A percentile compares a stretch with the other conserved stretches of the same genome.
Conservation (phyloP, 1,140 invertebrate genomes). For the Agraylea sexmaculata region DNA sequence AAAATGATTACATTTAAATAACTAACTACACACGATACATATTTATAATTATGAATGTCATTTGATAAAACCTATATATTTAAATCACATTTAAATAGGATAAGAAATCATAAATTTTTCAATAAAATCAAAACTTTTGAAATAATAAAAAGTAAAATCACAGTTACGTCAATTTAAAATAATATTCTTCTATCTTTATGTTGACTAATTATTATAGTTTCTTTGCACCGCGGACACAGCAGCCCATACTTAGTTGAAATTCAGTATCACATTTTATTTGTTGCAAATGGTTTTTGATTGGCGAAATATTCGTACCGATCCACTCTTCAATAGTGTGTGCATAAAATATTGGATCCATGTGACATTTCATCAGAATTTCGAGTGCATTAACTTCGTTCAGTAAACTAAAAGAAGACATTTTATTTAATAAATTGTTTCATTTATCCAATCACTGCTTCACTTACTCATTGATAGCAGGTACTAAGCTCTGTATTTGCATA, state of each 20-base stretch:
- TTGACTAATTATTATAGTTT: conserved; percentile 11
- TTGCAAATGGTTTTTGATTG: conserved; percentile 37
- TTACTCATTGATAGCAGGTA: conserved; percentile 44
- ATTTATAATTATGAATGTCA: too few species aligned
- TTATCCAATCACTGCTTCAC: conserved; percentile 17
- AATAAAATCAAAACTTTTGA: too few species aligned
- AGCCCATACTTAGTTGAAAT: conserved; percentile 36
- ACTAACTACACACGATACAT: too few species aligned
- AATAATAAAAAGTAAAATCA: too few species aligned
- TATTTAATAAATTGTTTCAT: background rate
- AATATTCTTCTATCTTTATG: background rate
- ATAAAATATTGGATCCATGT: conserved; percentile 42
- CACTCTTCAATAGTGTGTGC: conserved; percentile 42
- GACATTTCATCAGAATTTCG: conserved; percentile 39
- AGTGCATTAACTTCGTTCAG: conserved; percentile 39
- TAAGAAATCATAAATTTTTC: too few species aligned
- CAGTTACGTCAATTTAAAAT: too few species aligned
- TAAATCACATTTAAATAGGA: too few species aligned
- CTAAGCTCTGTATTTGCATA: conserved; percentile 48
- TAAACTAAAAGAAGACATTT: conserved; percentile 30
- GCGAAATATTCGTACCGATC: conserved; percentile 41
- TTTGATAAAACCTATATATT: too few species aligned
- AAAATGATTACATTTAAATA: too few species aligned
- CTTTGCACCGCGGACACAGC: conserved; percentile 26
- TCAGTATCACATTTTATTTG: conserved; percentile 41